Base-by-base conservation (phyloP, 2,113 vertebrate genomes). In the Ivindomyrus marchei region DNA sequence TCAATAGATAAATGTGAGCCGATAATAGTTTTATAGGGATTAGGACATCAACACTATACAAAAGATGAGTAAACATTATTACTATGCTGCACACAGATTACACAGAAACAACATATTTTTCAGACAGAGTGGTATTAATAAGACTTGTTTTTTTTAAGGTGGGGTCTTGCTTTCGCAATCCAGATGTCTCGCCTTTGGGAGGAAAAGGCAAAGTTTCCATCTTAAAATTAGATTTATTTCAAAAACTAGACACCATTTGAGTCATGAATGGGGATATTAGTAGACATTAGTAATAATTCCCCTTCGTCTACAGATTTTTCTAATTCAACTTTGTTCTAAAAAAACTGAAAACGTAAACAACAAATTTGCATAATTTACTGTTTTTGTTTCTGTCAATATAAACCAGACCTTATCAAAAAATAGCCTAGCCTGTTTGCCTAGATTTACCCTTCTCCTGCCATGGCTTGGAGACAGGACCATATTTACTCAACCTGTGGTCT, bases 81-180 rank as follows among this genome's bases (percentile, higher is more conserved):
- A 87, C 77, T 49, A 88, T 91, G 87, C 88, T 77, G 46, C 21
- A 88, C 36, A 53, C 91, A 91, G 90, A 91, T 88, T 87, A 56
- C 83, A 88, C 90, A 90, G 90, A 92, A 91, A 91, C 91, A 89
- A 92, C 91, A 91, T 9, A 88, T 91, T 91, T 91, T 91, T 87
- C 92, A 87, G 88, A 58, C 91, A 90, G 89, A 91, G 90, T 45
- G 56, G 70, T 83, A 46, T 74, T 84, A 89, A 90, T 92, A 88
- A 85, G 66, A 9, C 42, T 56, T 90, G 31, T 92, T 87, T 45
- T 89, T 90, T 88, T 62, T 90, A 89, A 89, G 92, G 90, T 88
- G 91, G 91, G 89, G 90, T 90, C 24, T 49, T 31, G 24, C 86
- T 88, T 77, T 49, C 56, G 85, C n/a, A 45, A 66, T 86, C 88